Evolutionary conservation across 2,113 vertebrate species (phyloP), one percentile per base, ranked within the genome.

Genomic region (Datnioides undecimradiatus): DNA sequence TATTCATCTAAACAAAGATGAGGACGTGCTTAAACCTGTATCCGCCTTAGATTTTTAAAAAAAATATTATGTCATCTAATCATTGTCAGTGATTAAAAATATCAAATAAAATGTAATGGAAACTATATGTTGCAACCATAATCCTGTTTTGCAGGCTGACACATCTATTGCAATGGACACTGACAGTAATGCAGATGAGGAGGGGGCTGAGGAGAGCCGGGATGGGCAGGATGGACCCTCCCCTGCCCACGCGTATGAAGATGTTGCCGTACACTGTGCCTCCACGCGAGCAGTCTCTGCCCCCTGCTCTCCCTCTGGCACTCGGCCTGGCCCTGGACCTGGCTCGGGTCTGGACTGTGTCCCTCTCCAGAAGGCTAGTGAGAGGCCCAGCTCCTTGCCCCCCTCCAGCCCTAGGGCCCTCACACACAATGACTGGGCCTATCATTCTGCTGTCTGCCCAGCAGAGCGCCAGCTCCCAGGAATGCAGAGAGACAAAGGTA

Each of bases 131-230:
- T 46, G 57, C n/a, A 48, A 38, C 25, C 17, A 8, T 80, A 11
- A 48, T 60, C 46, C 31, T 80, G 60, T 75, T 33, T 75, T 73
- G 23, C 83, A 95, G 95, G 94, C 92, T 0, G 95, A 94, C 83
- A 82, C 91, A 40, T 93, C 91, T 0, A 86, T 92, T 76, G 89
- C 91, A 6, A 93, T 95, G 65, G 93, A 95, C 77, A 94, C 94
- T n/a, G 93, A 95, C 83, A 95, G 93, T 71, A 95, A 94, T 62
- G 91, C 90, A 41, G 94, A 95, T 2, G 95, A 95, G 71, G 94
- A 94, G 70, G 91, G 79, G 41, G 93, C 89, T 0, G 93, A 95
- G 33, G 93, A 93, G 80, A 95, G 93, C 68, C 90, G 75, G 65
- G 94, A 94, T 1, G 93, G 91, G 75, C 93, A 93, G 84, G 93